Evolutionary conservation across 2,797 vertebrate genomes (phyloP).

Genomic region (Carduelis carduelis): DNA sequence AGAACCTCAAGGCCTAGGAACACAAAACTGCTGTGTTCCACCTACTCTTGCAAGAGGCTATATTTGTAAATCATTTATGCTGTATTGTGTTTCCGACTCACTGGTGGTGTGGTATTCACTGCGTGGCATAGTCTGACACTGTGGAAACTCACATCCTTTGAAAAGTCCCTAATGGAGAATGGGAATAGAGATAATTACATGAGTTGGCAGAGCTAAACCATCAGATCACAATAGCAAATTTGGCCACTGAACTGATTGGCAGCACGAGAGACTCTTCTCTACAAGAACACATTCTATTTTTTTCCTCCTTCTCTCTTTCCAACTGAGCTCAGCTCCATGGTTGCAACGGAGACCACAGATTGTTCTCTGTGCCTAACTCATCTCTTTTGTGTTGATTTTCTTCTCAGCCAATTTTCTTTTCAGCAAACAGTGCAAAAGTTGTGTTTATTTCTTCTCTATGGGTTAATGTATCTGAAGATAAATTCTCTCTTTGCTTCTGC

Average conservation of each 20-base stretch:
- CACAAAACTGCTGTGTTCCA: not conserved
- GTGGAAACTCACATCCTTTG: slow-evolving; percentile 47
- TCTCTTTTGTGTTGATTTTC: not conserved
- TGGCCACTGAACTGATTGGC: slow-evolving; percentile 41
- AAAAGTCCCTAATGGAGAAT: slow-evolving; percentile 44
- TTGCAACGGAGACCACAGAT: not conserved
- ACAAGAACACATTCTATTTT: slow-evolving; percentile 43
- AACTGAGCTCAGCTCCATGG: not conserved
- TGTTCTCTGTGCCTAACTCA: not conserved
- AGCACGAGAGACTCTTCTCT: slow-evolving; percentile 42
- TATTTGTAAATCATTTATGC: slow-evolving; percentile 26
- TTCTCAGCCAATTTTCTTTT: not conserved
- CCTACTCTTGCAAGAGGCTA: not conserved
- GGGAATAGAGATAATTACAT: slow-evolving; percentile 52
- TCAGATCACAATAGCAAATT: slow-evolving; percentile 62
- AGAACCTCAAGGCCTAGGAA: not conserved
- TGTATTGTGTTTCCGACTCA: not conserved
- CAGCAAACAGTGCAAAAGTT: not conserved
- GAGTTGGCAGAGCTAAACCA: slow-evolving; percentile 48
- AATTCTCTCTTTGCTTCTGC: not conserved
- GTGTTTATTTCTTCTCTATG: not conserved
- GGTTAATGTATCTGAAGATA: not conserved
- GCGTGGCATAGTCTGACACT: slow-evolving; percentile 12
- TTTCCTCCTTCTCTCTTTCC: not conserved
- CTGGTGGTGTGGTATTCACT: not conserved